Evolutionary conservation across 2,888 invertebrate genomes (phyloP).

Genomic region (Erebia ligea): DNA sequence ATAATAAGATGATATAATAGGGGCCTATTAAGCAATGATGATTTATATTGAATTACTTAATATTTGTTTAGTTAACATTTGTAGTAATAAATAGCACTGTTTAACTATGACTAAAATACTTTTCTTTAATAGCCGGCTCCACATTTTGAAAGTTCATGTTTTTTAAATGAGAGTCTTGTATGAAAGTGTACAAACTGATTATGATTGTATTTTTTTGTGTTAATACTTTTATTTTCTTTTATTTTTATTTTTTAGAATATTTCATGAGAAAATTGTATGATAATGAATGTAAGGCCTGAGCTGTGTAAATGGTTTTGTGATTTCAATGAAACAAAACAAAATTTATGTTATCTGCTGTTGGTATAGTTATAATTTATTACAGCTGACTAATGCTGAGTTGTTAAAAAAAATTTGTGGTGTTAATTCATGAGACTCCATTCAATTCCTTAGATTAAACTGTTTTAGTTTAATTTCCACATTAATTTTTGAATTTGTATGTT

Average conservation of each 20-base stretch:
- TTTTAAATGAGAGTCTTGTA: background rate
- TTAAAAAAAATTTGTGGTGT: no score
- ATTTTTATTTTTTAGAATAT: background rate
- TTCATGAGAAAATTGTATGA: background rate
- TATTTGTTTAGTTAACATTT: background rate
- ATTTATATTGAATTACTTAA: no score
- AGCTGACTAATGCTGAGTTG: no score
- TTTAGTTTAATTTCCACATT: no score
- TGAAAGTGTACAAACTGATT: conserved; percentile 5
- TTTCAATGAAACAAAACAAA: conserved; percentile 9
- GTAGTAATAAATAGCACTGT: background rate
- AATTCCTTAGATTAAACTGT: no score
- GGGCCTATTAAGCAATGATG: background rate
- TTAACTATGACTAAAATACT: conserved; percentile 30
- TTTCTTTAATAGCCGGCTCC: conserved; percentile 73
- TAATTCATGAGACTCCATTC: no score
- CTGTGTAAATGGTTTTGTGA: background rate
- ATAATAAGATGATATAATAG: background rate
- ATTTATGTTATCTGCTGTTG: background rate
- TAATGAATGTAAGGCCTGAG: background rate
- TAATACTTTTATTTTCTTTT: background rate
- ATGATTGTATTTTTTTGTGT: conserved; percentile 4
- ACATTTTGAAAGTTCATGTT: conserved; percentile 62
- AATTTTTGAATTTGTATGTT: background rate
- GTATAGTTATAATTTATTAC: background rate